phyloP scores from a whole-genome alignment of 2,113 vertebrate genomes.

The Stictonetta naevosa region DNA sequence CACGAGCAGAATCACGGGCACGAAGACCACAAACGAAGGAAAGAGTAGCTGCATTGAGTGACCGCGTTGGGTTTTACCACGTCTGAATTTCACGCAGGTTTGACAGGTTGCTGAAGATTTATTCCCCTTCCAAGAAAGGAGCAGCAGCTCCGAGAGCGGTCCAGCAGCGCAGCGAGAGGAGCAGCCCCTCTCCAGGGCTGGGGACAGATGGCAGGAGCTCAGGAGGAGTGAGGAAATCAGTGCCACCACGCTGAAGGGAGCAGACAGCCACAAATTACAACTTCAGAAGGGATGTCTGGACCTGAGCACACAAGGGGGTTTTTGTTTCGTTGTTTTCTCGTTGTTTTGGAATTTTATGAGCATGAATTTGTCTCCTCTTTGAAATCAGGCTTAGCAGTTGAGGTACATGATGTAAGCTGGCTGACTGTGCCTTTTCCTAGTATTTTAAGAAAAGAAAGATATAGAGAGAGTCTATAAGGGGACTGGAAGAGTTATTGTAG shows the following conservation, averaged over 20 bases:
- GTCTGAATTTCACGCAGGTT: neutral
- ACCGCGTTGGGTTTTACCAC: neutral
- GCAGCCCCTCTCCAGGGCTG: neutral
- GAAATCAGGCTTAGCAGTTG: neutral
- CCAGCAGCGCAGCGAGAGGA: neutral
- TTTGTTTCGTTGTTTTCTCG: neutral
- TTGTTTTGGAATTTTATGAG: neutral
- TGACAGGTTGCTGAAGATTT: neutral
- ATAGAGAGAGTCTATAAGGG: neutral
- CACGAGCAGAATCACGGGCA: accelerated
- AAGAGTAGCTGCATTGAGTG: neutral
- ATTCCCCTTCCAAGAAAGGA: neutral
- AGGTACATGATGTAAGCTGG: neutral
- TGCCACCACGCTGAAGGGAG: neutral
- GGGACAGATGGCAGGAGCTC: neutral
- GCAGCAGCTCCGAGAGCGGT: neutral
- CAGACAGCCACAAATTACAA: conserved; percentile 43
- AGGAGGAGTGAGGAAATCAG: neutral
- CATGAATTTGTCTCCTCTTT: neutral
- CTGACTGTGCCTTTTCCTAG: neutral
- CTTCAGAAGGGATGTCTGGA: conserved; percentile 14
- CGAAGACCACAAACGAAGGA: accelerated
- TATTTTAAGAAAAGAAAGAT: neutral
- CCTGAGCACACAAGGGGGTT: neutral
- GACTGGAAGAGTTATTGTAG: neutral